Conservation (phyloP, 2,113 vertebrate species). For the Agelaius phoeniceus region DNA sequence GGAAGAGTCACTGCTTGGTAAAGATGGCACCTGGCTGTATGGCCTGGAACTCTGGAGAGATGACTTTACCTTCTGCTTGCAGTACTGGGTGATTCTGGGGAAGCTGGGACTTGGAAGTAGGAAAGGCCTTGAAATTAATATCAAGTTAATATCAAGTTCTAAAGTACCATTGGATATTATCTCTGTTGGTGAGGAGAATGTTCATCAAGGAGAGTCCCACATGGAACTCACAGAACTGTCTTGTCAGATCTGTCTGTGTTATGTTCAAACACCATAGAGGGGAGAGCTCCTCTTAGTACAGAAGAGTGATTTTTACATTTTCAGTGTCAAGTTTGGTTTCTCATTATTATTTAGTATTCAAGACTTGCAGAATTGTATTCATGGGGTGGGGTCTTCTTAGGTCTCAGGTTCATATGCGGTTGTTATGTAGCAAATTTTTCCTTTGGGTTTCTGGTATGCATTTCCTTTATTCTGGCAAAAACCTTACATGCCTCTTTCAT, state of each 20-base stretch:
- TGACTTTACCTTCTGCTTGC: neutral
- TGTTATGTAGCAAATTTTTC: neutral
- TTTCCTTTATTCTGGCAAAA: neutral
- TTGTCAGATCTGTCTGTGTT: neutral
- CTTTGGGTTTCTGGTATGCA: neutral
- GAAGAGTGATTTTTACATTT: neutral
- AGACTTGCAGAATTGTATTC: neutral
- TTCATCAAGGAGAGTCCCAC: neutral
- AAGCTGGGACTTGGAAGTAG: neutral
- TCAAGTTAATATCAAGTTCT: neutral
- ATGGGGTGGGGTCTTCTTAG: neutral
- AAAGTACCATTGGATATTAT: neutral
- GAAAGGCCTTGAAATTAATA: neutral
- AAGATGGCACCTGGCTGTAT: neutral
- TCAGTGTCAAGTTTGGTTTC: neutral
- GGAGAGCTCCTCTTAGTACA: neutral
- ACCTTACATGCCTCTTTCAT: neutral
- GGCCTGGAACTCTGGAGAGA: neutral
- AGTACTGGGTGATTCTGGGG: neutral
- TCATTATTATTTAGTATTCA: neutral
- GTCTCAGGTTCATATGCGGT: rapidly evolving
- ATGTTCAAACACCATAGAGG: neutral
- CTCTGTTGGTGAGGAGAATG: neutral
- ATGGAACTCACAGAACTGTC: neutral
- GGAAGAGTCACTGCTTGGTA: neutral